A percentile compares a stretch with the other conserved stretches of the same genome.
These are phyloP conservation scores for Poeciliopsis occidentalis DNA, from an alignment of 2,113 vertebrate species.

Conservation along the genomic window DNA sequence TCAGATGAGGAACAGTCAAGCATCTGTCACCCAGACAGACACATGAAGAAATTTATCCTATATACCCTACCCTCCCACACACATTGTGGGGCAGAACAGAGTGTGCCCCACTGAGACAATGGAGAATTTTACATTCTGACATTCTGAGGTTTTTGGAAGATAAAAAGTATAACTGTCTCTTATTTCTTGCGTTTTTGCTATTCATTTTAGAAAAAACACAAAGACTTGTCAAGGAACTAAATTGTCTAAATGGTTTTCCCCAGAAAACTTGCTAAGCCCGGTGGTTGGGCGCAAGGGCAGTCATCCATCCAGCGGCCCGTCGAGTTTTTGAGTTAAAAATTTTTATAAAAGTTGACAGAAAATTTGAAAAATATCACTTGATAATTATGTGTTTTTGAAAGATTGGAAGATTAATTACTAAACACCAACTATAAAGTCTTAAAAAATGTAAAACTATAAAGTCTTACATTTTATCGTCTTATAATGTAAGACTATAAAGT, in stretches of 20 bases:
- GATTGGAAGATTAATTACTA: no score
- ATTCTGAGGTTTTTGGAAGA: neutral
- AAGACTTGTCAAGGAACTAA: neutral
- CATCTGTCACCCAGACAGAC: constrained; percentile 4
- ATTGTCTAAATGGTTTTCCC: neutral
- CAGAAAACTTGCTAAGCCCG: no score
- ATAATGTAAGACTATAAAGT: no score
- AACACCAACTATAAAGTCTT: no score
- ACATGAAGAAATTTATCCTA: neutral
- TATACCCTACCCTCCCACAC: neutral
- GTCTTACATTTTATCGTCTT: no score
- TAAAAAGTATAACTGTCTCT: neutral
- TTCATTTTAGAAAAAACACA: neutral
- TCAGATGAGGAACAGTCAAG: neutral
- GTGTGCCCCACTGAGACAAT: neutral
- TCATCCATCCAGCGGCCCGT: no score
- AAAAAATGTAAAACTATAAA: no score
- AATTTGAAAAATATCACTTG: no score
- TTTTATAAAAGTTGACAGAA: no score
- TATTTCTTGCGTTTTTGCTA: neutral
- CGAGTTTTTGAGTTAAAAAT: no score
- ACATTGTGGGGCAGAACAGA: neutral
- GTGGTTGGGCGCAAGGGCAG: no score
- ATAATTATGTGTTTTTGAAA: no score
- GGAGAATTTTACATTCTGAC: neutral